These are phyloP conservation scores for Drosophila kurseongensis DNA, from an alignment of 1,140 invertebrate genomes.

Conservation along the genomic window DNA sequence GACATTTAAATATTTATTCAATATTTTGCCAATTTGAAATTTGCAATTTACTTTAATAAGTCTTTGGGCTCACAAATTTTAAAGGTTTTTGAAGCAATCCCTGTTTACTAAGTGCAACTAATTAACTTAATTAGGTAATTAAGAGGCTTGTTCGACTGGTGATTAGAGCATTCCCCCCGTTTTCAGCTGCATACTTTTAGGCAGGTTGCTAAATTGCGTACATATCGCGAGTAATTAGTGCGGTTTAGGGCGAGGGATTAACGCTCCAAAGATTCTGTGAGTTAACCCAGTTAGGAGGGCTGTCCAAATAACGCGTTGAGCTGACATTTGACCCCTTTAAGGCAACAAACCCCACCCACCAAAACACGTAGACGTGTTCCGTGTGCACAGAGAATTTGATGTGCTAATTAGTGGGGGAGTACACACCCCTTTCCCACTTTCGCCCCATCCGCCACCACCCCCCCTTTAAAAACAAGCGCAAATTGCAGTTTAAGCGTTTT, in stretches of 20 bases:
- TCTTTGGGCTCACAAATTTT: too few relatives aligned
- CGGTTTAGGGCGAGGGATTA: constrained; percentile 14
- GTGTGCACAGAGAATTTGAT: constrained; percentile 36
- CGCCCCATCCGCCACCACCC: neutral
- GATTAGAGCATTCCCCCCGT: neutral
- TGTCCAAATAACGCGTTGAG: constrained; percentile 41
- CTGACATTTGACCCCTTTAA: constrained; percentile 53
- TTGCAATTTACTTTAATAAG: too few relatives aligned
- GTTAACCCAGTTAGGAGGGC: constrained; percentile 39
- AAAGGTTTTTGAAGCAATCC: too few relatives aligned
- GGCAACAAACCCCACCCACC: constrained; percentile 3
- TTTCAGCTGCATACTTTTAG: constrained; percentile 44
- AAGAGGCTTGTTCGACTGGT: neutral
- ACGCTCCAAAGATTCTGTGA: constrained; percentile 40
- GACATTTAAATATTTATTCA: too few relatives aligned
- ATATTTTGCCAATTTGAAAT: too few relatives aligned
- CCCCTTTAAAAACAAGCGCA: constrained; percentile 19
- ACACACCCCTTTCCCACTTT: neutral
- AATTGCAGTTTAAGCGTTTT: constrained; percentile 60
- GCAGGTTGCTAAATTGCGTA: constrained; percentile 1
- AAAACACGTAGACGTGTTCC: neutral
- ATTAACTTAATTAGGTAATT: neutral
- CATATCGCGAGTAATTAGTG: constrained; percentile 10
- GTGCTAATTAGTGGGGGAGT: constrained; percentile 52
- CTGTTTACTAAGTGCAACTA: too few relatives aligned